Percentiles rank a stretch among this genome's conserved stretches.
Evolutionary conservation across 2,888 invertebrate species (phyloP).

Genomic region (Cheilosia soror): DNA sequence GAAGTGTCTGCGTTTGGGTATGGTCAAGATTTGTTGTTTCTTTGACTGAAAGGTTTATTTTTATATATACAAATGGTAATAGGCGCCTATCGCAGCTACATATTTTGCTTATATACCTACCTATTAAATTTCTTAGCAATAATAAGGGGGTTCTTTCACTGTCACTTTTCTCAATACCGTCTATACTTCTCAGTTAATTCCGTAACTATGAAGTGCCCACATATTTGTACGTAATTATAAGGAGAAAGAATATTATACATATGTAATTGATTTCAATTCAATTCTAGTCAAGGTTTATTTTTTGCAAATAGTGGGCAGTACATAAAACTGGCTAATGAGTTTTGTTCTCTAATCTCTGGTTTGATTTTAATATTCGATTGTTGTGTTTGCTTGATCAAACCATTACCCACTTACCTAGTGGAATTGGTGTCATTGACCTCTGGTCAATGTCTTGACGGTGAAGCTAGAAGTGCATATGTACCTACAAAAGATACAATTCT

Average conservation of each 20-base stretch:
- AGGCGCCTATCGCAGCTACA: conserved; percentile 40
- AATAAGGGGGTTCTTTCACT: conserved; percentile 39
- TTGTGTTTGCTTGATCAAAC: too few species aligned
- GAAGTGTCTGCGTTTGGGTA: conserved; percentile 80
- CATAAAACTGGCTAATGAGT: too few species aligned
- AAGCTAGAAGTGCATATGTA: too few species aligned
- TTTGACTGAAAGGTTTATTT: conserved; percentile 58
- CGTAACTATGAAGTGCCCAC: not conserved
- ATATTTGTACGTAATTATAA: conserved; percentile 11
- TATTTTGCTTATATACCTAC: conserved; percentile 27
- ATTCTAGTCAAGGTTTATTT: not conserved
- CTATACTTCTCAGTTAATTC: conserved; percentile 15
- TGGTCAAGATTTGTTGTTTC: conserved; percentile 80
- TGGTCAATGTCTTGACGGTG: too few species aligned
- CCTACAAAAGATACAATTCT: too few species aligned
- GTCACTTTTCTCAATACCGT: conserved; percentile 57
- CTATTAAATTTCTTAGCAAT: conserved; percentile 40
- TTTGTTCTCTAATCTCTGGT: too few species aligned
- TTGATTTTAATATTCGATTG: too few species aligned
- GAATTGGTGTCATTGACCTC: too few species aligned
- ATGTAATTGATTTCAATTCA: not conserved
- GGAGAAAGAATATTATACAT: not conserved
- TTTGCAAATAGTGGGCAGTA: not conserved
- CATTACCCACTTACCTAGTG: too few species aligned
- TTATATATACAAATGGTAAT: conserved; percentile 31